These are phyloP conservation scores for Drosophila aldrichi DNA, from an alignment of 2,888 invertebrate genomes.

Conservation along the genomic window DNA sequence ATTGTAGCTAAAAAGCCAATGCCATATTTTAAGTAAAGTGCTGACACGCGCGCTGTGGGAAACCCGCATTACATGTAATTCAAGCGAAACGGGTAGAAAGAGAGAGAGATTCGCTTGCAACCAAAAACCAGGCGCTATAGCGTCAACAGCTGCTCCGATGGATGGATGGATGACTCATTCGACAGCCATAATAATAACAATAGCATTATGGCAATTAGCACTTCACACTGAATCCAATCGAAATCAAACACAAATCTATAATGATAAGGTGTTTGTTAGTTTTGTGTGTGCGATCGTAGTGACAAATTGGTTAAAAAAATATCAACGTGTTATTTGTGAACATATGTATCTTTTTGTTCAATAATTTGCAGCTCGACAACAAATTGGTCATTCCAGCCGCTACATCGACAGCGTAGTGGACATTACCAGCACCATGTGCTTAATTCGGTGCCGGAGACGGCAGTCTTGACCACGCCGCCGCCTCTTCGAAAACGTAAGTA, in stretches of 20 bases:
- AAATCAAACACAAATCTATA: constrained; percentile 63
- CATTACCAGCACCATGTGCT: constrained; percentile 69
- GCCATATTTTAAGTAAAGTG: constrained; percentile 50
- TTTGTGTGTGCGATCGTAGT: constrained; percentile 17
- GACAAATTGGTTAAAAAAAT: constrained; percentile 52
- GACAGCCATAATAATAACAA: constrained; percentile 29
- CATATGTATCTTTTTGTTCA: constrained; percentile 7
- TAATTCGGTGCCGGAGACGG: constrained; percentile 70
- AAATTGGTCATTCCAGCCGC: constrained; percentile 81
- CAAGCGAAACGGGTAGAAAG: constrained; percentile 57
- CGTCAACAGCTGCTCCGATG: constrained; percentile 52
- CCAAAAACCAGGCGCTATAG: constrained; percentile 51
- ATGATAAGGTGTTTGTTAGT: constrained; percentile 54
- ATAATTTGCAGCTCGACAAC: constrained; percentile 63
- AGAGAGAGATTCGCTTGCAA: constrained; percentile 33
- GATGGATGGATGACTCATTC: constrained; percentile 52
- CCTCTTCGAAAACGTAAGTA: constrained; percentile 67
- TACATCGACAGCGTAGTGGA: constrained; percentile 70
- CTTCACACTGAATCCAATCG: constrained; percentile 69
- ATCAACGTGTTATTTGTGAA: constrained; percentile 41
- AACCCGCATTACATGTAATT: constrained; percentile 53
- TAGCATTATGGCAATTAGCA: constrained; percentile 69
- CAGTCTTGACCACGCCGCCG: constrained; percentile 66
- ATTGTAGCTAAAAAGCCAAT: constrained; percentile 67
- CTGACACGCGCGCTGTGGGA: constrained; percentile 68